Evolutionary conservation across 2,888 invertebrate species (phyloP).

Genomic region (Tetropium fuscum): DNA sequence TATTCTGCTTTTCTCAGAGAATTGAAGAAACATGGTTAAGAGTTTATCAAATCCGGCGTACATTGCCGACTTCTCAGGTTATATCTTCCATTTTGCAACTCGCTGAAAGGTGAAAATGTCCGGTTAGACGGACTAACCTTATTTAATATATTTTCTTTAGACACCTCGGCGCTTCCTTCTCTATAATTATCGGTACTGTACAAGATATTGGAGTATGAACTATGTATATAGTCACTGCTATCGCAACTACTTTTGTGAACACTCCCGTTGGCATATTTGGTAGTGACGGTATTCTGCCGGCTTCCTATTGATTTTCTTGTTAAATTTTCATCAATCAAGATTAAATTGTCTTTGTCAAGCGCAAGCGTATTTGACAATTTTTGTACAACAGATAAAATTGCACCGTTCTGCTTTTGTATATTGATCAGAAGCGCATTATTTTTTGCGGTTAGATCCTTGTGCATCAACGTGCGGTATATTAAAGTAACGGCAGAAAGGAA

Average conservation of each 20-base stretch:
- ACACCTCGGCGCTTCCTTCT: constrained; percentile 19
- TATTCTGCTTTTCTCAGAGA: too few species aligned
- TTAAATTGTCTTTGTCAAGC: constrained; percentile 29
- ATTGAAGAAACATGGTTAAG: too few species aligned
- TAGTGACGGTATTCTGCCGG: background rate
- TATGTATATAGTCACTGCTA: constrained; percentile 15
- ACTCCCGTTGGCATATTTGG: background rate
- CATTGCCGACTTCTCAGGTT: constrained; percentile 37
- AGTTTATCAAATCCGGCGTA: constrained; percentile 6
- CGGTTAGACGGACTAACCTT: constrained; percentile 8
- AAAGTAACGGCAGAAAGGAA: constrained; percentile 58
- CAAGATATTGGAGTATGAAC: constrained; percentile 8
- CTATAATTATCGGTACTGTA: background rate
- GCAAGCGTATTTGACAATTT: constrained; percentile 32
- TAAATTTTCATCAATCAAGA: constrained; percentile 32
- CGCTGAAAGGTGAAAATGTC: constrained; percentile 8
- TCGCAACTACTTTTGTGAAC: constrained; percentile 4
- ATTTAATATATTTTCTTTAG: constrained; percentile 20
- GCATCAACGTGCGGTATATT: constrained; percentile 58
- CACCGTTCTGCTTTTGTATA: constrained; percentile 63
- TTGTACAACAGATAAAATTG: constrained; percentile 46
- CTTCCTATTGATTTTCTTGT: background rate
- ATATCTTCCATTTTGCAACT: constrained; percentile 35
- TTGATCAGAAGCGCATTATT: constrained; percentile 65
- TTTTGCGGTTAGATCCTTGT: constrained; percentile 63